A percentile compares a stretch with the other conserved stretches of the same genome.
Conservation (phyloP, 2,113 vertebrate genomes). For the Brachypteracias leptosomus region DNA sequence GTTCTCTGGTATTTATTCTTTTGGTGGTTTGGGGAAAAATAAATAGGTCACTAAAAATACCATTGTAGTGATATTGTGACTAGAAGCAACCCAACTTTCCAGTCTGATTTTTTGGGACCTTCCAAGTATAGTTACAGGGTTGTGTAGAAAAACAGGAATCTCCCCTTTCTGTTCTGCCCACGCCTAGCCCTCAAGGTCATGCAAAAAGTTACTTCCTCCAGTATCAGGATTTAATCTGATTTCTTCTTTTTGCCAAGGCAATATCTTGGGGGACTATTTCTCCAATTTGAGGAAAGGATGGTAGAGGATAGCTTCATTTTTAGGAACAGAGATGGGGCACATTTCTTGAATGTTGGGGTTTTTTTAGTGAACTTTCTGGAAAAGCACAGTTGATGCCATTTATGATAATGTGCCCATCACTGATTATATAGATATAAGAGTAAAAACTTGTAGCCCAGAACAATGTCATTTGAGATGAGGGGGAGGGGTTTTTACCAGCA, state of each 20-base stretch:
- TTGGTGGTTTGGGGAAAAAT: neutral
- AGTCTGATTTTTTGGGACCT: neutral
- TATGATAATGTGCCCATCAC: neutral
- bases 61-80: neutral
- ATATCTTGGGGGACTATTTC: neutral
- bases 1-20: neutral
- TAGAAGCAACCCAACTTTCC: neutral
- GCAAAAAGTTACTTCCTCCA: neutral
- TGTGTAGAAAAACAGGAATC: conserved; percentile 40
- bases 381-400: neutral
- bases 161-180: neutral
- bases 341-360: neutral
- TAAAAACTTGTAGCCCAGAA: neutral
- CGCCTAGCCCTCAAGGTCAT: neutral
- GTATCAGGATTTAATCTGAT: neutral
- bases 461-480: neutral
- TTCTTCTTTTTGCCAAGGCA: neutral
- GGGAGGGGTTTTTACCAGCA: neutral
- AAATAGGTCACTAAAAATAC: neutral
- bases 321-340: neutral
- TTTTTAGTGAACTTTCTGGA: neutral
- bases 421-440: neutral
- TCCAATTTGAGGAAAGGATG: neutral
- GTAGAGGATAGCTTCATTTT: neutral
- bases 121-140: neutral